Evolutionary conservation across 1,140 invertebrate species (phyloP).

Genomic region (Trachymyrmex septentrionalis): DNA sequence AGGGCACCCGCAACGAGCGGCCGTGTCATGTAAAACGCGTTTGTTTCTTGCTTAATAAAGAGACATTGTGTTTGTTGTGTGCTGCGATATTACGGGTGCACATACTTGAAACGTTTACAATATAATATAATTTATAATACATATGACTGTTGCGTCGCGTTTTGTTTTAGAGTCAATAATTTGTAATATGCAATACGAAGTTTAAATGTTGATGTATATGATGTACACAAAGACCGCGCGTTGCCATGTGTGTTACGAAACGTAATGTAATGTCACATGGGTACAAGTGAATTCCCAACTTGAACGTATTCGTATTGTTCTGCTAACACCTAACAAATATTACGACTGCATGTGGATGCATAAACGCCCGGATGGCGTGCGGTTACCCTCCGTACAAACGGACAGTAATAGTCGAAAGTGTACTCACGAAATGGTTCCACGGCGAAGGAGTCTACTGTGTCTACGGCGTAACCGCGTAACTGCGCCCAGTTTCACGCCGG

Average conservation of each 20-base stretch:
- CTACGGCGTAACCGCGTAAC: slow-evolving; percentile 51
- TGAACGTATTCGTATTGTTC: slow-evolving; percentile 66
- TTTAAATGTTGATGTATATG: neutral
- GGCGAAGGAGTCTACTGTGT: slow-evolving; percentile 45
- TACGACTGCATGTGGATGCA: slow-evolving; percentile 31
- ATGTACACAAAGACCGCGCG: neutral
- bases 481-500: slow-evolving; percentile 35
- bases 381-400: slow-evolving; percentile 51
- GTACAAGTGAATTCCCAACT: slow-evolving; percentile 26
- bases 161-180: neutral
- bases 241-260: neutral
- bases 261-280: slow-evolving; percentile 7
- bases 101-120: neutral
- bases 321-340: slow-evolving; percentile 47
- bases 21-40: slow-evolving; percentile 56
- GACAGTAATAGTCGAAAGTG: slow-evolving; percentile 54
- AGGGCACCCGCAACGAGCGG: neutral
- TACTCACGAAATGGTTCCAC: slow-evolving; percentile 59
- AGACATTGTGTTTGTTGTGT: neutral
- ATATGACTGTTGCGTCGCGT: neutral
- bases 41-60: neutral
- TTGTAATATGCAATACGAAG: neutral
- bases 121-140: neutral
- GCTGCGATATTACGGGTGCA: neutral
- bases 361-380: slow-evolving; percentile 55